Percentiles rank a stretch among this genome's conserved stretches.
phyloP scores from a whole-genome alignment of 2,113 vertebrate species.

The Phrynocephalus versicolor region DNA sequence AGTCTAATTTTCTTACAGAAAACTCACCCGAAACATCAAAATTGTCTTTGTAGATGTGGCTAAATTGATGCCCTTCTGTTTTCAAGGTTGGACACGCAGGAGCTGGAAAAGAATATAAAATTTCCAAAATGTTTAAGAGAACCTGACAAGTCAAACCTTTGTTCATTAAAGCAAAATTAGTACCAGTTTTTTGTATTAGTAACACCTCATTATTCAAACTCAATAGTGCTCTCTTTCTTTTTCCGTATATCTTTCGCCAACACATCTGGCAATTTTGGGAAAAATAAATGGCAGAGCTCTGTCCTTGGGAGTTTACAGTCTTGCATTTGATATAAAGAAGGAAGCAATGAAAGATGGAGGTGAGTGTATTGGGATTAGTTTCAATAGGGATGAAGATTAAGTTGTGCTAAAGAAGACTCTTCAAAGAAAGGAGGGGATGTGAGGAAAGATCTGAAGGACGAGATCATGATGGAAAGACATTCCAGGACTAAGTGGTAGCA shows the following conservation, averaged over 20 bases:
- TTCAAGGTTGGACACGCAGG: constrained; percentile 81
- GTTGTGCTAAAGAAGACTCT: neutral
- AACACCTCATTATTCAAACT: too few relatives aligned
- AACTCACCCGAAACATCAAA: constrained; percentile 82
- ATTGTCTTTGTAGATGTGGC: constrained; percentile 70
- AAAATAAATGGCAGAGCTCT: neutral
- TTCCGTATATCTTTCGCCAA: neutral
- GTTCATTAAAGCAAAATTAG: neutral
- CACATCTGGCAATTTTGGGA: neutral
- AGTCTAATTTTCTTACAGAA: neutral
- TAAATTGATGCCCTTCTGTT: constrained; percentile 73
- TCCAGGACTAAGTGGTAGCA: neutral
- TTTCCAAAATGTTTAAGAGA: neutral
- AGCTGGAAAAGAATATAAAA: constrained; percentile 64
- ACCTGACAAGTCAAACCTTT: neutral
- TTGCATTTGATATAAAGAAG: neutral
- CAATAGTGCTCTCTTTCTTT: neutral
- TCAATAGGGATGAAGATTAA: neutral
- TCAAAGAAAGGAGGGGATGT: neutral
- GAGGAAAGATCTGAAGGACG: neutral
- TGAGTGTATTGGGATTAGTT: neutral
- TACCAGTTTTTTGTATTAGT: too few relatives aligned
- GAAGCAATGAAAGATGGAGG: neutral
- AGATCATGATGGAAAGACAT: neutral
- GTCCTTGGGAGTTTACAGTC: neutral